Percentiles rank a stretch among this genome's conserved stretches.
phyloP scores from a whole-genome alignment of 2,888 invertebrate species.

The Chorisops tibialis region DNA sequence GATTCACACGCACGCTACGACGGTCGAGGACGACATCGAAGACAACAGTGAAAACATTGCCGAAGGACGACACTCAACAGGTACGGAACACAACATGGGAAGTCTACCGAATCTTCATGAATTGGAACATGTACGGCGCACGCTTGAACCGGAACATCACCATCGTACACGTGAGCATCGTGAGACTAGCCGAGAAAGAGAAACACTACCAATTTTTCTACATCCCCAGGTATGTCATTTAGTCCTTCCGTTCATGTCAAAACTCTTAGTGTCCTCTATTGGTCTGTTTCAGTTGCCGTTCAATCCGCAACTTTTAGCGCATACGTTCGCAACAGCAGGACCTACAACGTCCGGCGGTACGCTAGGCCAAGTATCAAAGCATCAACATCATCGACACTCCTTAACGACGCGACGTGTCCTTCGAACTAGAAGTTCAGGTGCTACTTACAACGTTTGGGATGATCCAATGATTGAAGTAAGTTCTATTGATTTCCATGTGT shows the following conservation, averaged over 20 bases:
- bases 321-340: conserved; percentile 20
- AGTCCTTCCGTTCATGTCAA: neutral
- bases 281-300: conserved; percentile 7
- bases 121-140: conserved; percentile 53
- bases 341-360: conserved; percentile 29
- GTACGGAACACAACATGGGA: conserved; percentile 55
- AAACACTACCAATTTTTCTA: conserved; percentile 43
- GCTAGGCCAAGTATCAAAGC: conserved; percentile 36
- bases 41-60: neutral
- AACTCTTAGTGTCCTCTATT: neutral
- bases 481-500: conserved; percentile 2
- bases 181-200: conserved; percentile 44
- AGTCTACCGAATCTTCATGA: conserved; percentile 66
- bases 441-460: conserved; percentile 49
- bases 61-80: conserved; percentile 15
- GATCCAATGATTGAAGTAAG: conserved; percentile 51
- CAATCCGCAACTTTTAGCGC: conserved; percentile 22
- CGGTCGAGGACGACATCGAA: too few species aligned
- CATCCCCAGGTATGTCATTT: conserved; percentile 42
- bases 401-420: conserved; percentile 48
- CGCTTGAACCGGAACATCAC: conserved; percentile 45
- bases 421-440: conserved; percentile 50
- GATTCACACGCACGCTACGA: neutral
- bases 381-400: conserved; percentile 45
- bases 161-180: conserved; percentile 43